Conservation (phyloP, 2,888 invertebrate species). For the Trissolcus japonicus region DNA sequence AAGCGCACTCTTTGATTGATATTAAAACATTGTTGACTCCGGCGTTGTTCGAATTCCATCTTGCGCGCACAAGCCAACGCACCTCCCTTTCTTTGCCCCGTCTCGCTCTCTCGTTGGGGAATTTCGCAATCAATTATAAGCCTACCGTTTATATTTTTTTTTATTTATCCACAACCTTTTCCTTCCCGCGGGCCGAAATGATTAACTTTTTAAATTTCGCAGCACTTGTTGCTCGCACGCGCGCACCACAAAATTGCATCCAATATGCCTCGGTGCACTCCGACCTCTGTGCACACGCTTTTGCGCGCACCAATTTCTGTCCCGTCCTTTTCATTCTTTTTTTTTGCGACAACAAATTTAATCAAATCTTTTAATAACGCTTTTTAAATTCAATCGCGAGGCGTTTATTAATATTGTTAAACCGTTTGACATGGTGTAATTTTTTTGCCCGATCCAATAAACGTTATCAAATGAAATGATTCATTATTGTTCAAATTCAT, state of each 20-base stretch:
- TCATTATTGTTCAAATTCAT: too few relatives aligned
- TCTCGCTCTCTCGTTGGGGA: constrained; percentile 18
- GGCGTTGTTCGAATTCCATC: constrained; percentile 51
- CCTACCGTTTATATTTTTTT: constrained; percentile 8
- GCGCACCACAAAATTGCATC: constrained; percentile 36
- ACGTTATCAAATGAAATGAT: too few relatives aligned
- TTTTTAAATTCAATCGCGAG: too few relatives aligned
- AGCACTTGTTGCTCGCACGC: constrained; percentile 47
- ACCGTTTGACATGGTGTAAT: too few relatives aligned
- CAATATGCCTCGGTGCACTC: constrained; percentile 16
- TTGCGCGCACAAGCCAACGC: constrained; percentile 52
- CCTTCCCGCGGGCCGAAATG: constrained; percentile 12
- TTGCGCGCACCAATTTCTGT: constrained; percentile 11
- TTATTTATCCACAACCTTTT: constrained; percentile 7
- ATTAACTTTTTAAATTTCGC: constrained; percentile 45
- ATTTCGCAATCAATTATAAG: constrained; percentile 39
- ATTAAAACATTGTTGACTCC: constrained; percentile 50
- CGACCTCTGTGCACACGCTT: not conserved
- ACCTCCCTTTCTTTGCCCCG: constrained; percentile 7
- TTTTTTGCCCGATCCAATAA: too few relatives aligned
- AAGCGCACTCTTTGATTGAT: constrained; percentile 36
- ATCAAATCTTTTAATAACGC: too few relatives aligned
- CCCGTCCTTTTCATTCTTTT: too few relatives aligned
- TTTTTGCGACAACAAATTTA: too few relatives aligned
- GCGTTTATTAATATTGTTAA: too few relatives aligned